Evolutionary conservation across 2,113 vertebrate genomes (phyloP).

Genomic region (Sylvietta virens): DNA sequence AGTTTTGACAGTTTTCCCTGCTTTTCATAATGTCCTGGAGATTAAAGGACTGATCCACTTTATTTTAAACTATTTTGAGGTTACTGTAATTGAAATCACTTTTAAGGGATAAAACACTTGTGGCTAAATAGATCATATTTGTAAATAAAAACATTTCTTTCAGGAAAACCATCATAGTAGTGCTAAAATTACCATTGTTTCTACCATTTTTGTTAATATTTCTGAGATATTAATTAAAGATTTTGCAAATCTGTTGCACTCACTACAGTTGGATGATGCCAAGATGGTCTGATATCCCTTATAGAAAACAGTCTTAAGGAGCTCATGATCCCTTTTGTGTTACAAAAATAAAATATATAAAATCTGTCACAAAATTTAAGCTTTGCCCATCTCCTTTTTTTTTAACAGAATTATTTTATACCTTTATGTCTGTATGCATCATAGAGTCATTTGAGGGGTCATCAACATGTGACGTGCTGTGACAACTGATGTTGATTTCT

Average conservation of each 20-base stretch:
- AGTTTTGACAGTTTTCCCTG: not conserved
- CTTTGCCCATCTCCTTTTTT: not conserved
- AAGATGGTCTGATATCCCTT: not conserved
- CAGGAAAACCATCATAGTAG: not conserved
- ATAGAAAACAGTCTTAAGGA: not conserved
- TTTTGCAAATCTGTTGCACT: not conserved
- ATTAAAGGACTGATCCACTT: not conserved
- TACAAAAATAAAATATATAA: not conserved
- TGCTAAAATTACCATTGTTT: not conserved
- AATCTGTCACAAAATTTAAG: not conserved
- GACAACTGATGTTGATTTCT: not conserved
- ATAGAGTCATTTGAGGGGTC: not conserved
- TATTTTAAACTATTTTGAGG: not conserved
- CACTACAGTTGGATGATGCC: not conserved
- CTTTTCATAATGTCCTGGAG: not conserved
- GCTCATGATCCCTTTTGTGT: not conserved
- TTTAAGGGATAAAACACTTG: not conserved
- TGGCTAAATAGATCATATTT: not conserved
- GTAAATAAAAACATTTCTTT: not conserved
- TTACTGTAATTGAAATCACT: not conserved
- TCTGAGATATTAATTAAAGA: not conserved
- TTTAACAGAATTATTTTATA: not conserved
- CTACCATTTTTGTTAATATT: not conserved
- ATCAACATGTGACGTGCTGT: too few relatives aligned
- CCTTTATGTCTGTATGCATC: not conserved